These are phyloP conservation scores for Agriotes lineatus DNA, from an alignment of 2,888 invertebrate genomes.

Conservation along the genomic window DNA sequence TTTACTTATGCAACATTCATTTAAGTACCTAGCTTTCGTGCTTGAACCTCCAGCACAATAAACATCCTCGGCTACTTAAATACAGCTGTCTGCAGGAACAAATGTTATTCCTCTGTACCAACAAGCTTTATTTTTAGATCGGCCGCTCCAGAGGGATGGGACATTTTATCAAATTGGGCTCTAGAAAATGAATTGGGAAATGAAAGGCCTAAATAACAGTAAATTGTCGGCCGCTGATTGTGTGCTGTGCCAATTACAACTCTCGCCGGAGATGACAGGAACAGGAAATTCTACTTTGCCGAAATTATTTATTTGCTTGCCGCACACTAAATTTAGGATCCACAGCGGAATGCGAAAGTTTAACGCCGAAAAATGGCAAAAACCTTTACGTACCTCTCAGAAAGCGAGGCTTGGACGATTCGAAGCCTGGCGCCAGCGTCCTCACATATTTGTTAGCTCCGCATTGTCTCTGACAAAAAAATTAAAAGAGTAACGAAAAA, in stretches of 20 bases:
- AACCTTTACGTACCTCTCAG: neutral
- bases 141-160: neutral
- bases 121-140: neutral
- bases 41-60: neutral
- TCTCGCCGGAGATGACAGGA: neutral
- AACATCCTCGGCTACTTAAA: neutral
- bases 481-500: constrained; percentile 1
- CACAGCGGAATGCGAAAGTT: neutral
- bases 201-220: constrained; percentile 7
- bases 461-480: neutral
- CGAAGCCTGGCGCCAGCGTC: too few species aligned
- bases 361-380: neutral
- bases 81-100: neutral
- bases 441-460: neutral
- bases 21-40: neutral
- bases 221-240: neutral
- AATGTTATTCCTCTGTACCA: neutral
- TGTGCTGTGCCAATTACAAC: neutral
- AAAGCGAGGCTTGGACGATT: too few species aligned
- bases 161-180: neutral
- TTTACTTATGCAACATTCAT: too few species aligned
- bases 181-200: constrained; percentile 4
- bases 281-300: constrained; percentile 10
- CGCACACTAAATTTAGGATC: neutral
- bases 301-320: neutral